These are phyloP conservation scores for Proisotoma minuta DNA, from an alignment of 2,888 invertebrate genomes.

Conservation along the genomic window DNA sequence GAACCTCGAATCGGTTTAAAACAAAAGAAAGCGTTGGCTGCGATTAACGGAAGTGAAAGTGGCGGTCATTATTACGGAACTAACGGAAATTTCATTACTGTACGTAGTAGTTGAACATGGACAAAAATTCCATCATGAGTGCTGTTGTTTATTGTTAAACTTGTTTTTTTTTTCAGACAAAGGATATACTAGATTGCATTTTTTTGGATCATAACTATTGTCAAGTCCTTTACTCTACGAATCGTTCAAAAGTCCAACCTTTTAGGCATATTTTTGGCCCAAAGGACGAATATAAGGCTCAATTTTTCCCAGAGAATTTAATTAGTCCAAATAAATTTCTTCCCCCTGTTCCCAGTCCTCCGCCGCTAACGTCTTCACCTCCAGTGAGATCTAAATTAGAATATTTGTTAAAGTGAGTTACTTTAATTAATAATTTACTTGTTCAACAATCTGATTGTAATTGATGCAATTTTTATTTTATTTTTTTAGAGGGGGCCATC, in stretches of 20 bases:
- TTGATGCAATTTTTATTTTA: neutral
- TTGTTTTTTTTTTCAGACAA: constrained; percentile 18
- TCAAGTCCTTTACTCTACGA: constrained; percentile 26
- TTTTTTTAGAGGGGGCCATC: neutral
- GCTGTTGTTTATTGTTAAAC: neutral
- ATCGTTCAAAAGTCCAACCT: constrained; percentile 27
- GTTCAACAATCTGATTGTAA: neutral
- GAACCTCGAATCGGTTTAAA: constrained; percentile 12
- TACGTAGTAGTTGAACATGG: neutral
- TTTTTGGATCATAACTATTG: constrained; percentile 38
- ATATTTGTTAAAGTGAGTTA: constrained; percentile 22
- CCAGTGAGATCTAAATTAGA: constrained; percentile 23
- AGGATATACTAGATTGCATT: constrained; percentile 32
- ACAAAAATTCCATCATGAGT: neutral
- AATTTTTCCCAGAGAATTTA: constrained; percentile 4
- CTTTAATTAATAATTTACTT: no score
- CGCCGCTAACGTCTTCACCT: neutral
- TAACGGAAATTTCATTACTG: neutral
- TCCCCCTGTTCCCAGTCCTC: neutral
- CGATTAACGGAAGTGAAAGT: constrained; percentile 4
- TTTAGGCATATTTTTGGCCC: constrained; percentile 28
- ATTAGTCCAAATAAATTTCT: constrained; percentile 10
- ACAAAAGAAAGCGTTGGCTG: constrained; percentile 10
- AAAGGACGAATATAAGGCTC: constrained; percentile 22
- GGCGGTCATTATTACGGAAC: neutral